These are phyloP conservation scores for Aphelenchoides bicaudatus DNA, from an alignment of 2,888 invertebrate species.

Conservation along the genomic window DNA sequence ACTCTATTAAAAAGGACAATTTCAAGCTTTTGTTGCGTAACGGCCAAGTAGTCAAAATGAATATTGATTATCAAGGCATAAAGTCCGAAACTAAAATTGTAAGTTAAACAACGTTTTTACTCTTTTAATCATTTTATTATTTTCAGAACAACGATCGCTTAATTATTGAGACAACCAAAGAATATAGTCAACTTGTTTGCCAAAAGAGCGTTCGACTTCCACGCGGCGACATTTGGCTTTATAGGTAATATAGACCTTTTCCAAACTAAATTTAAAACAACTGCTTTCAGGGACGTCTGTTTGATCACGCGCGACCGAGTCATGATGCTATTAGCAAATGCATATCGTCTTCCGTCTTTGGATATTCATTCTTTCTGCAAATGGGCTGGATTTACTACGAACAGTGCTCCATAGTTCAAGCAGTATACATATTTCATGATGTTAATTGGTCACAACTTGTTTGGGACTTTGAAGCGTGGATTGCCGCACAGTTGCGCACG, in stretches of 20 bases:
- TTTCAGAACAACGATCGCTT: slow-evolving; percentile 21
- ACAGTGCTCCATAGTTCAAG: too few relatives aligned
- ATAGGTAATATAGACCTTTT: too few relatives aligned
- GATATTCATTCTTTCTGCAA: slow-evolving; percentile 7
- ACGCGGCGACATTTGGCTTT: slow-evolving; percentile 14
- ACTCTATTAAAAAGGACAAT: neutral
- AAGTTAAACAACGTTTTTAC: neutral
- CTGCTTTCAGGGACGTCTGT: slow-evolving; percentile 7
- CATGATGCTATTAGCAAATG: slow-evolving; percentile 18
- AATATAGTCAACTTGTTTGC: slow-evolving; percentile 10
- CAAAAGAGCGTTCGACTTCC: slow-evolving; percentile 4
- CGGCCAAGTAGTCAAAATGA: slow-evolving; percentile 4
- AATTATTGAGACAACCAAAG: slow-evolving; percentile 13
- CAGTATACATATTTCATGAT: too few relatives aligned
- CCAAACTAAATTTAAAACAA: too few relatives aligned
- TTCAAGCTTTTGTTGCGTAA: neutral
- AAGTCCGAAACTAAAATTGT: neutral
- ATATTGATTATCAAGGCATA: slow-evolving; percentile 3
- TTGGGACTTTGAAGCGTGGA: too few relatives aligned
- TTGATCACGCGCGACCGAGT: slow-evolving; percentile 15
- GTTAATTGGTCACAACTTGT: too few relatives aligned
- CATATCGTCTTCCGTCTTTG: slow-evolving; percentile 10
- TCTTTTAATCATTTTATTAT: neutral
- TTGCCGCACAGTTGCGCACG: too few relatives aligned
- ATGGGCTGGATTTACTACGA: slow-evolving; percentile 15